Evolutionary conservation across 2,797 vertebrate species (phyloP).

Genomic region (Peromyscus eremicus): DNA sequence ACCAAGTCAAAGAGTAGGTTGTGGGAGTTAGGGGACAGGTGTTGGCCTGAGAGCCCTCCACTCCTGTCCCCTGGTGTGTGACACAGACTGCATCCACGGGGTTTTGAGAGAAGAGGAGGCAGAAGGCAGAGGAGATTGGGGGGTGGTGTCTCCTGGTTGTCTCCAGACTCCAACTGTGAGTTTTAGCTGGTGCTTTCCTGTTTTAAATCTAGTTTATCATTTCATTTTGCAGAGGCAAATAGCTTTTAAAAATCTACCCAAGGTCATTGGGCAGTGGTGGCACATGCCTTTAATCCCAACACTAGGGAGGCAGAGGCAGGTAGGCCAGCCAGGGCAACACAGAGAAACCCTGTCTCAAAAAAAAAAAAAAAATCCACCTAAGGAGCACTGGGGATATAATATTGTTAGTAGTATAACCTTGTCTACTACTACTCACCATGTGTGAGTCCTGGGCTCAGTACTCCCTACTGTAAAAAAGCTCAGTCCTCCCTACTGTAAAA

Average conservation of each 20-base stretch:
- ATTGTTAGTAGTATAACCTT: too few relatives aligned
- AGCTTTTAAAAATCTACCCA: background rate
- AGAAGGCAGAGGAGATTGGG: background rate
- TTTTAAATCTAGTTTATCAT: background rate
- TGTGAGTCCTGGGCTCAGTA: background rate
- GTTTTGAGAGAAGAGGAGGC: background rate
- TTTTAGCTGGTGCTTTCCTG: background rate
- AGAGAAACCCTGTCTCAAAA: background rate
- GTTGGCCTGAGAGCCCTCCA: background rate
- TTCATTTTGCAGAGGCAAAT: slow-evolving; percentile 1
- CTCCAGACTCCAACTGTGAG: background rate
- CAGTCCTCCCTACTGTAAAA: background rate
- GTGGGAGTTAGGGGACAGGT: background rate
- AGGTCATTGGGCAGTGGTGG: background rate
- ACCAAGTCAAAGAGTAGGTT: slow-evolving; percentile 27
- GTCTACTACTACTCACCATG: background rate
- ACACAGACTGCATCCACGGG: background rate
- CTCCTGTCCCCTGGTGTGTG: background rate
- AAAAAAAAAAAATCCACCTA: background rate
- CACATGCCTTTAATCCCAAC: background rate
- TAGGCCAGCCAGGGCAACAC: background rate
- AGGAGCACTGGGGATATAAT: too few relatives aligned
- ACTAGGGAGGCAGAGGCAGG: background rate
- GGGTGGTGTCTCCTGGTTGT: background rate
- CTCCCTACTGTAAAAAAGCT: background rate